Percentiles rank a stretch among this genome's conserved stretches.
Conservation (phyloP, 2,888 invertebrate species). For the Epistrophe eligans region DNA sequence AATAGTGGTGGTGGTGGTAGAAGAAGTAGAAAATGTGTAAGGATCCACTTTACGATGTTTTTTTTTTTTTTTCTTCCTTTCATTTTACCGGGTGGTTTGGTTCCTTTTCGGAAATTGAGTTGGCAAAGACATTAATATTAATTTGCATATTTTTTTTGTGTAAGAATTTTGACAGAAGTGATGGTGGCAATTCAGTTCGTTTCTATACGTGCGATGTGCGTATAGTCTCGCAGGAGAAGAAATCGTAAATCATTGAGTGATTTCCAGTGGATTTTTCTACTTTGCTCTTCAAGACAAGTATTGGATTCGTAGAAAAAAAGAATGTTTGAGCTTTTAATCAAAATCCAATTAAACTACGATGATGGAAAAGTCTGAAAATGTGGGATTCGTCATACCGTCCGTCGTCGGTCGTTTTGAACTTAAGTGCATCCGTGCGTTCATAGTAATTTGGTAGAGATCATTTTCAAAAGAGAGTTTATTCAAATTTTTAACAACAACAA, state of each 20-base stretch:
- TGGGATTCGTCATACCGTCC: too few relatives aligned
- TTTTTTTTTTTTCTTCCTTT: slow-evolving; percentile 8
- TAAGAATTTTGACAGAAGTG: slow-evolving; percentile 39
- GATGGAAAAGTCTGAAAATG: too few relatives aligned
- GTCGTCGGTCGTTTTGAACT: too few relatives aligned
- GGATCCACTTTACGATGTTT: slow-evolving; percentile 57
- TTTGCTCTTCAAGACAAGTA: neutral
- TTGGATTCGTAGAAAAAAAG: neutral
- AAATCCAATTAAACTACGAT: neutral
- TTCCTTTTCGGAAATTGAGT: slow-evolving; percentile 69
- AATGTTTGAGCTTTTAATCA: neutral
- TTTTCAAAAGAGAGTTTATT: too few relatives aligned
- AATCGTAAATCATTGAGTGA: slow-evolving; percentile 54
- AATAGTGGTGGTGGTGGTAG: neutral
- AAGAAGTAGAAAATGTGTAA: slow-evolving; percentile 19
- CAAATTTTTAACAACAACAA: too few relatives aligned
- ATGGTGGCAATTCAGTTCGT: neutral
- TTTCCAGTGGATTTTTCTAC: slow-evolving; percentile 30
- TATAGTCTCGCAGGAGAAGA: neutral
- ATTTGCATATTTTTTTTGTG: slow-evolving; percentile 71
- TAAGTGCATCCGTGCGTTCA: too few relatives aligned
- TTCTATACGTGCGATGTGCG: slow-evolving; percentile 14
- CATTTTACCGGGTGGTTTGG: slow-evolving; percentile 23
- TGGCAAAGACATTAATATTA: slow-evolving; percentile 74
- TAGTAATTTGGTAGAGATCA: too few relatives aligned